Conservation (phyloP, 2,888 invertebrate species). For the Rotaria magnacalcarata region DNA sequence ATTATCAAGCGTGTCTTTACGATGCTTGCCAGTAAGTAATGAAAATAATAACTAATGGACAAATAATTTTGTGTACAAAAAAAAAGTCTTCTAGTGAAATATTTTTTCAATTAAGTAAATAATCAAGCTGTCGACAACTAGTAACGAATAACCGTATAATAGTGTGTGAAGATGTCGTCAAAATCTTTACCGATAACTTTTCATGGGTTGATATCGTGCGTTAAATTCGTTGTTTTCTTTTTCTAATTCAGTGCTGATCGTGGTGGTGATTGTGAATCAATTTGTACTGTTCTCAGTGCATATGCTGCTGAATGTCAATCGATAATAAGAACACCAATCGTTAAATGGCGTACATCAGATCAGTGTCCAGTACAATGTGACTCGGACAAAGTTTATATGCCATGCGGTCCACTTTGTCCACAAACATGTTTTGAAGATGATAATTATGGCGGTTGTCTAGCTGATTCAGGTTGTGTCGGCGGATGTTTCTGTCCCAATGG, state of each 20-base stretch:
- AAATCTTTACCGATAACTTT: too few relatives aligned
- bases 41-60: too few relatives aligned
- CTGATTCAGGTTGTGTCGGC: slow-evolving; percentile 51
- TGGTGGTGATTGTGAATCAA: slow-evolving; percentile 81
- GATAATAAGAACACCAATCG: slow-evolving; percentile 66
- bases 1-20: slow-evolving; percentile 66
- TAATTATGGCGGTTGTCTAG: slow-evolving; percentile 49
- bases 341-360: slow-evolving; percentile 77
- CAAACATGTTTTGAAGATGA: slow-evolving; percentile 64
- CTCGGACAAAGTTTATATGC: slow-evolving; percentile 73
- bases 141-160: too few relatives aligned
- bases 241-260: slow-evolving; percentile 69
- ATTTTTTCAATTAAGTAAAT: too few relatives aligned
- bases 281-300: slow-evolving; percentile 80
- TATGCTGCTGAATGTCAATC: slow-evolving; percentile 78
- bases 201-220: too few relatives aligned
- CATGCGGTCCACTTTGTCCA: slow-evolving; percentile 77
- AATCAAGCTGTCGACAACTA: too few relatives aligned
- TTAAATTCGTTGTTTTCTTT: too few relatives aligned
- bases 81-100: too few relatives aligned
- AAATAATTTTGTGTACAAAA: too few relatives aligned
- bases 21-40: slow-evolving; percentile 67
- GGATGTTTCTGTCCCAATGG: slow-evolving; percentile 55
- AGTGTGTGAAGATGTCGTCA: too few relatives aligned
- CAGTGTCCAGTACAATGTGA: slow-evolving; percentile 85